phyloP scores from a whole-genome alignment of 2,888 invertebrate species.

The Leucania comma region DNA sequence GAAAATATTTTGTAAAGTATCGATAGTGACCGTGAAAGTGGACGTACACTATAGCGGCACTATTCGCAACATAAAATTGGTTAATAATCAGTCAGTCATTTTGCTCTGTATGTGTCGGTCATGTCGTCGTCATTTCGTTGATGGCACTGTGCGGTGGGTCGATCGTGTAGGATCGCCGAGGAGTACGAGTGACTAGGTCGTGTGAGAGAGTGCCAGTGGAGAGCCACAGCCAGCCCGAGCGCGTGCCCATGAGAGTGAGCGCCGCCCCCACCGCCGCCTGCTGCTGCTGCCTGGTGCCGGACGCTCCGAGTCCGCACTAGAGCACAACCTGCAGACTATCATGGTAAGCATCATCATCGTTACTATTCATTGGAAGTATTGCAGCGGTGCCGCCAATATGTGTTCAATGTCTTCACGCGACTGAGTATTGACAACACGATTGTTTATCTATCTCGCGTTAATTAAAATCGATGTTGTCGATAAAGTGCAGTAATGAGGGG shows the following conservation, averaged over 20 bases:
- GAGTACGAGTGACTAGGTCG: slow-evolving; percentile 1
- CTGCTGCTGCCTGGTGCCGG: slow-evolving; percentile 31
- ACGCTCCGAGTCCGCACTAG: slow-evolving; percentile 17
- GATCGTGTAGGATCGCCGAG: slow-evolving; percentile 30
- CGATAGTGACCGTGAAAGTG: slow-evolving; percentile 10
- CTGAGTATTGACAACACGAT: not conserved
- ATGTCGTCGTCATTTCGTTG: slow-evolving; percentile 52
- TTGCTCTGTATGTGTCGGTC: slow-evolving; percentile 8
- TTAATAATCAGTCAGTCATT: slow-evolving; percentile 28
- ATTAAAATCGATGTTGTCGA: slow-evolving; percentile 18
- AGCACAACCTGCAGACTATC: slow-evolving; percentile 16
- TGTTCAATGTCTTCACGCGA: not conserved
- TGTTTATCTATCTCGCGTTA: slow-evolving; percentile 23
- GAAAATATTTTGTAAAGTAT: slow-evolving; percentile 12
- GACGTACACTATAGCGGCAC: not conserved
- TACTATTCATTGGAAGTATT: not conserved
- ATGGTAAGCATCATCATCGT: slow-evolving; percentile 39
- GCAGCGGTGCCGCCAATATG: not conserved
- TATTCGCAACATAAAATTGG: slow-evolving; percentile 12
- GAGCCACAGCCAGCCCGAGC: slow-evolving; percentile 6
- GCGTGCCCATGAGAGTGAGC: slow-evolving; percentile 42
- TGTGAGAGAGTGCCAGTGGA: slow-evolving; percentile 19
- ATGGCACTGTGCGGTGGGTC: slow-evolving; percentile 35
- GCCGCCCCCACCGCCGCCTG: slow-evolving; percentile 21
- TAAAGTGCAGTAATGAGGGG: slow-evolving; percentile 8